Percentiles rank a stretch among this genome's conserved stretches.
Evolutionary conservation across 2,888 invertebrate species (phyloP).

Genomic region (Ctenicera cuprea): DNA sequence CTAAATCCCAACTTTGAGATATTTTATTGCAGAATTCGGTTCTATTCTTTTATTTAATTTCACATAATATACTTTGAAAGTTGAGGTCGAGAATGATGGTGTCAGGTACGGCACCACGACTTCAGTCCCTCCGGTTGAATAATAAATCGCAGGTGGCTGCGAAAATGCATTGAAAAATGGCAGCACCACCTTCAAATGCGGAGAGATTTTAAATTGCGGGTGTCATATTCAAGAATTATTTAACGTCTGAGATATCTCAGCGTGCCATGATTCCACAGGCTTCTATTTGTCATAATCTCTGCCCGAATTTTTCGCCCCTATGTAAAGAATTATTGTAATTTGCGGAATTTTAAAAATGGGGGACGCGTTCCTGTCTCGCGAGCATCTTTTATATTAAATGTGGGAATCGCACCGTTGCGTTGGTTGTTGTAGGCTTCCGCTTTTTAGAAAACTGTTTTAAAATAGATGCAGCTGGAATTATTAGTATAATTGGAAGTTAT

Average conservation of each 20-base stretch:
- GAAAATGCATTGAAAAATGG: constrained; percentile 46
- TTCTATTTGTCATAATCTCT: constrained; percentile 46
- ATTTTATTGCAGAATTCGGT: constrained; percentile 27
- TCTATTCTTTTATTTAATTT: constrained; percentile 35
- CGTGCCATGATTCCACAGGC: constrained; percentile 40
- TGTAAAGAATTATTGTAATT: constrained; percentile 40
- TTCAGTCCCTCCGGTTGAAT: constrained; percentile 28
- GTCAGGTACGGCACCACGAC: constrained; percentile 2
- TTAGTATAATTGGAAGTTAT: too few relatives aligned
- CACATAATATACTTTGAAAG: constrained; percentile 21
- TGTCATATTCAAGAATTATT: constrained; percentile 46
- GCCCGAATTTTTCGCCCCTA: constrained; percentile 29
- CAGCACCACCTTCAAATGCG: constrained; percentile 40
- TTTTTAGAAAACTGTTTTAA: neutral
- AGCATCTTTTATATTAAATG: constrained; percentile 21
- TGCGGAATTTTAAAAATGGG: constrained; percentile 30
- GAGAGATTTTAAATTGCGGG: constrained; percentile 44
- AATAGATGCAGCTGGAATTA: too few relatives aligned
- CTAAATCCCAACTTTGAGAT: constrained; percentile 15
- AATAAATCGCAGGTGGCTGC: constrained; percentile 41
- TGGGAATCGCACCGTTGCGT: constrained; percentile 5
- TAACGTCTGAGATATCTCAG: constrained; percentile 43
- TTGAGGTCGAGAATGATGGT: neutral
- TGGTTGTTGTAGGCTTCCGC: neutral
- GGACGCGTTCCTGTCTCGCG: constrained; percentile 24